Evolutionary conservation across 2,113 vertebrate genomes (phyloP), one percentile per base, ranked within the genome.

Genomic region (Muntiacus reevesi): DNA sequence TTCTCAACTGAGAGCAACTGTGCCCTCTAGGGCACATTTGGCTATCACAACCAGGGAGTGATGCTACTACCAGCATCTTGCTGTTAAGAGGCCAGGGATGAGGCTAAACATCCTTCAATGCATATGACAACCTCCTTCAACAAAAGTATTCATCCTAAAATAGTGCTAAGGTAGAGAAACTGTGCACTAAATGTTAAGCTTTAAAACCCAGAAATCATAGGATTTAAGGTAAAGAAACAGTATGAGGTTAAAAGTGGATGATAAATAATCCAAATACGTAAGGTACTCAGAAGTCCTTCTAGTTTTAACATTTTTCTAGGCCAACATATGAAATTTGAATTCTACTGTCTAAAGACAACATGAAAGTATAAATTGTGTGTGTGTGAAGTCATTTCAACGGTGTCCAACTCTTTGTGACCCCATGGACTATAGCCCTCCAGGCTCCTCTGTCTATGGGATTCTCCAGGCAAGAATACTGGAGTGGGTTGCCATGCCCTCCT

Each of bases 221-320:
- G 10, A 52, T 67, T 57, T 93, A 85, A 36, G 16, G 25, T 57
- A 11, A 93, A 93, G 86, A 95, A 78, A 87, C 12, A 90, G 6
- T 55, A 43, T n/a, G 14, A 87, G 67, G 5, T 81, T 52, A 83
- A 76, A 95, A 52, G 60, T 45, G 15, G 40, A 8, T n/a, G 87
- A n/a, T 25, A 86, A 86, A 81, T 33, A 76, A 79, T 45, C 43
- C 40, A 87, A 84, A 47, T 54, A 94, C 3, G 10, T n/a, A 78
- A 96, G 30, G 19, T 78, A 87, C 25, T 85, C 81, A 76, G 36
- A 84, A 67, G 43, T 95, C 45, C 62, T 74, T 64, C 40, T 47
- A n/a, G n/a, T 88, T 85, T 88, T 85, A 47, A 86, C 36, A 88
- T 93, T 89, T 89, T 90, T 67, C 81, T 97, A 97, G 86, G 55